Base-by-base conservation (phyloP, 2,888 invertebrate species). In the Trichopria drosophilae region DNA sequence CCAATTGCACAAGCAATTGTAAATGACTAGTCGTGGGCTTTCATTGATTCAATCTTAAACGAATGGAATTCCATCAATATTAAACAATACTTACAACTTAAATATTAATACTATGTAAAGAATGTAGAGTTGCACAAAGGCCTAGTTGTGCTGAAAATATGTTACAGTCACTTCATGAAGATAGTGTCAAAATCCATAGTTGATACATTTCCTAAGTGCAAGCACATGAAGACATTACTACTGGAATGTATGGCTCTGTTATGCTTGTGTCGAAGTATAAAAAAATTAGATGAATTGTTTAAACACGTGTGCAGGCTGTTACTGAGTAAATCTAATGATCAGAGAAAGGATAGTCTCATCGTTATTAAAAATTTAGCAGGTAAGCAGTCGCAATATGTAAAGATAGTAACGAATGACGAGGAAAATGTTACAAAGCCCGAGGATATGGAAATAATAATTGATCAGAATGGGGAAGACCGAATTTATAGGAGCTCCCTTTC, bases 111-210 rank as follows among this genome's bases (percentile, higher is more conserved):
- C n/a, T n/a, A n/a, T 34, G 41, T 15, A 16, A 24, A 47, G 31
- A 39, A 26, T 4, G 15, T 24, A n/a, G 6, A n/a, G 4, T 18
- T 31, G 9, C 28, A 39, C 0, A 40, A 41, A 15, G 12, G 39
- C n/a, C 28, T 52, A 6, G 48, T 35, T 1, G 6, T 55, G 4
- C 12, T 56, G 1, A 29, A 55, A 24, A 53, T 42, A 19, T 60
- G 60, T 16, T 57, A 44, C 45, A 50, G 36, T 2, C 51, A 56
- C 20, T 43, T 55, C 6, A 51, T 55, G 50, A 48, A 52, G 19
- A 46, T 42, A 10, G 45, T 53, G 2, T 39, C 54, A 1, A 31
- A 26, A 15, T 32, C 20, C 1, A 44, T 56, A 9, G 31, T 37
- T 4, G 50, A 36, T 3, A 15, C 23, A 7, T 55, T 20, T 29